These are phyloP conservation scores for Cossypha heuglini DNA, from an alignment of 2,797 vertebrate species.

Conservation along the genomic window DNA sequence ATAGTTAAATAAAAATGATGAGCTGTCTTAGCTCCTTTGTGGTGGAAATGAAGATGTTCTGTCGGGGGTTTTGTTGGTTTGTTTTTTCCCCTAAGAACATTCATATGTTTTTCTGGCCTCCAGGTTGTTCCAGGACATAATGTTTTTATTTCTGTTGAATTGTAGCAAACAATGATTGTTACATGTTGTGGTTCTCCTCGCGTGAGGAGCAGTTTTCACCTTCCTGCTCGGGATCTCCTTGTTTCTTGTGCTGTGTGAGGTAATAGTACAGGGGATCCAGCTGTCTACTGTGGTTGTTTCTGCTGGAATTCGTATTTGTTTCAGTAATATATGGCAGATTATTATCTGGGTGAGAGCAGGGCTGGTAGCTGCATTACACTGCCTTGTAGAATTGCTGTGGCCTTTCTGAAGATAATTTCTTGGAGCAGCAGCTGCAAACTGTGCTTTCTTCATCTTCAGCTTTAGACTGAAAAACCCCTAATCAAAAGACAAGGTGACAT, in stretches of 20 bases:
- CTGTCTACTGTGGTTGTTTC: background rate
- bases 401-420: slow-evolving; percentile 1
- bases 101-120: background rate
- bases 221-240: background rate
- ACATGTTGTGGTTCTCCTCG: background rate
- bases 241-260: background rate
- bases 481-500: slow-evolving; percentile 25
- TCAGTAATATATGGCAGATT: background rate
- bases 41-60: background rate
- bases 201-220: background rate
- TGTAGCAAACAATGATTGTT: background rate
- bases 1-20: background rate
- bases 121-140: background rate
- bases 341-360: background rate
- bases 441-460: background rate
- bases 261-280: background rate
- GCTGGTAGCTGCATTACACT: background rate
- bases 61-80: background rate
- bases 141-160: background rate
- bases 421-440: background rate
- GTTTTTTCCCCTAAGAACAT: background rate
- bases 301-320: background rate
- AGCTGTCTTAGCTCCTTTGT: background rate
- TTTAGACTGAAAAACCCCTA: background rate
- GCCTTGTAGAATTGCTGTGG: background rate